Evolutionary conservation across 2,888 invertebrate genomes (phyloP).

Genomic region (Melinopterus prodromus): DNA sequence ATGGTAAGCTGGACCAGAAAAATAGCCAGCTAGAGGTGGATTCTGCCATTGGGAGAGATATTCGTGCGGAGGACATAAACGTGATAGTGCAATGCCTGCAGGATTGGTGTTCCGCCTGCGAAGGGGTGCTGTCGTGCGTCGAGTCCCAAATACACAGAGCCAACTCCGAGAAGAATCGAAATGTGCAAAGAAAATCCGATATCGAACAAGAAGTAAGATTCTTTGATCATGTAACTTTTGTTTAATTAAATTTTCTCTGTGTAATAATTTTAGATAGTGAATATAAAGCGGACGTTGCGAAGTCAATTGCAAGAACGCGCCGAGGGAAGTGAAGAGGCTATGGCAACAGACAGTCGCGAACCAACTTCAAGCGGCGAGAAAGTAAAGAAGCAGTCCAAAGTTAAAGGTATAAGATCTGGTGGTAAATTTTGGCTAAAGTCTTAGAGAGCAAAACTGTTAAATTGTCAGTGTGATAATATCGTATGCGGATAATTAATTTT

Average conservation of each 20-base stretch:
- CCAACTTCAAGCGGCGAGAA: slow-evolving; percentile 66
- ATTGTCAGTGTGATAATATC: slow-evolving; percentile 17
- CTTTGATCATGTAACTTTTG: slow-evolving; percentile 11
- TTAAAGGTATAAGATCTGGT: slow-evolving; percentile 71
- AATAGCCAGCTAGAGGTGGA: slow-evolving; percentile 93
- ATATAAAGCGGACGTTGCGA: slow-evolving; percentile 89
- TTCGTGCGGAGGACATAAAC: slow-evolving; percentile 82
- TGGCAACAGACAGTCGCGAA: slow-evolving; percentile 77
- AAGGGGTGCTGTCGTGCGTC: slow-evolving; percentile 86
- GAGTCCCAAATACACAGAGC: slow-evolving; percentile 90
- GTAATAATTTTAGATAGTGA: slow-evolving; percentile 70
- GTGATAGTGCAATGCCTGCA: slow-evolving; percentile 83
- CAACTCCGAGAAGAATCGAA: slow-evolving; percentile 83
- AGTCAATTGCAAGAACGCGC: slow-evolving; percentile 70
- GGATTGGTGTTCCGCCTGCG: slow-evolving; percentile 91
- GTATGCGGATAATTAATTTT: neutral
- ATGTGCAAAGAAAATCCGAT: slow-evolving; percentile 79
- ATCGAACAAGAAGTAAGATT: slow-evolving; percentile 83
- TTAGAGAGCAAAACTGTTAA: slow-evolving; percentile 45
- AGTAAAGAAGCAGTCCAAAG: slow-evolving; percentile 66
- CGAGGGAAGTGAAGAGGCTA: slow-evolving; percentile 85
- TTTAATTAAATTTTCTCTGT: slow-evolving; percentile 40
- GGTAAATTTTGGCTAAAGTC: slow-evolving; percentile 76
- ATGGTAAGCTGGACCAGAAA: slow-evolving; percentile 95
- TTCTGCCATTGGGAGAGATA: slow-evolving; percentile 93